phyloP scores from a whole-genome alignment of 2,888 invertebrate species.

The Oxyteleia sp. region DNA sequence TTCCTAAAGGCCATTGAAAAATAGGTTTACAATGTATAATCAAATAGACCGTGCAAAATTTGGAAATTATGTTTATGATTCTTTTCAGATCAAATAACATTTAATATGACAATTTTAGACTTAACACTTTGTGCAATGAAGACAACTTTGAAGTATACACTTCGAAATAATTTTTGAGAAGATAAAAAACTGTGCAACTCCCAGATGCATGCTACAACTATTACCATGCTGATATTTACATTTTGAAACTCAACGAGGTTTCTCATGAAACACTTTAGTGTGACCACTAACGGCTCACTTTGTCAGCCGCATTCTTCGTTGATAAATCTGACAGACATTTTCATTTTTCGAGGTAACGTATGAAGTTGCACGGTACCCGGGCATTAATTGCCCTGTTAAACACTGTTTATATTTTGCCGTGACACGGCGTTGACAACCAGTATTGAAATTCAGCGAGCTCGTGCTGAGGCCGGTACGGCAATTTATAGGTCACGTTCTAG shows the following conservation, averaged over 20 bases:
- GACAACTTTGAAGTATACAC: too few relatives aligned
- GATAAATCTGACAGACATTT: slow-evolving; percentile 47
- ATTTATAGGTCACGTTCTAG: slow-evolving; percentile 75
- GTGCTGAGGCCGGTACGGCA: slow-evolving; percentile 67
- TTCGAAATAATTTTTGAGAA: too few relatives aligned
- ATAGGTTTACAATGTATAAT: too few relatives aligned
- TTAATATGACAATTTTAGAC: too few relatives aligned
- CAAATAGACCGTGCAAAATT: too few relatives aligned
- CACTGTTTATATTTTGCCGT: slow-evolving; percentile 45
- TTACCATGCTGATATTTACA: slow-evolving; percentile 28
- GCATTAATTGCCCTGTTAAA: slow-evolving; percentile 59
- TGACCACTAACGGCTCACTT: slow-evolving; percentile 40
- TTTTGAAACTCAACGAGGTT: slow-evolving; percentile 29
- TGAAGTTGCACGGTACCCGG: slow-evolving; percentile 13
- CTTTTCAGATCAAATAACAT: too few relatives aligned
- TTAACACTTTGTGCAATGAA: too few relatives aligned
- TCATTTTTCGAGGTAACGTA: slow-evolving; percentile 36
- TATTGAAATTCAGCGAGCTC: slow-evolving; percentile 38
- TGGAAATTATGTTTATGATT: too few relatives aligned
- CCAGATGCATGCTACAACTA: too few relatives aligned
- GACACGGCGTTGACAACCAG: slow-evolving; percentile 52
- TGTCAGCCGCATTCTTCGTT: slow-evolving; percentile 39
- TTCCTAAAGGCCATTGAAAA: too few relatives aligned
- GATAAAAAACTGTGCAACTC: too few relatives aligned
- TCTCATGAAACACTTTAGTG: slow-evolving; percentile 28